Evolutionary conservation across 2,888 invertebrate genomes (phyloP).

Genomic region (Chymomyza procnemis): DNA sequence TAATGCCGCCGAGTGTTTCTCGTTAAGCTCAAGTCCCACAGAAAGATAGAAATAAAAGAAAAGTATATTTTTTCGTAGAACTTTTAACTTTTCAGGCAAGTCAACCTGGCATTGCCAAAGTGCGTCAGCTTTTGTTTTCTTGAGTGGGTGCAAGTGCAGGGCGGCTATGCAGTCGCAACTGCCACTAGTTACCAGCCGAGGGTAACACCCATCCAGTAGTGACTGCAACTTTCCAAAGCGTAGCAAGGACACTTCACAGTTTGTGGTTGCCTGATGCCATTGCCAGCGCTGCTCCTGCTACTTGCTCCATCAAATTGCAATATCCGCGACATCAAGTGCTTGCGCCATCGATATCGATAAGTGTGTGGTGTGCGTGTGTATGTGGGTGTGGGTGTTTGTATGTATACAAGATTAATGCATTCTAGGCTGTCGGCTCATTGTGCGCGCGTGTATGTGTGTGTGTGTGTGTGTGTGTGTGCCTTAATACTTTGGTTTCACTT

Average conservation of each 20-base stretch:
- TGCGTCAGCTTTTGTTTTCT: slow-evolving; percentile 61
- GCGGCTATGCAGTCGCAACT: not conserved
- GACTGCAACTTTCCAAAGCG: not conserved
- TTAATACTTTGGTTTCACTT: slow-evolving; percentile 67
- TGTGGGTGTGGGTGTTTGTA: slow-evolving; percentile 16
- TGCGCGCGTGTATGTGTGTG: slow-evolving; percentile 6
- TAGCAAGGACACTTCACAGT: not conserved
- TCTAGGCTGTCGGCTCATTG: slow-evolving; percentile 35
- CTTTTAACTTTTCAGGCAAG: slow-evolving; percentile 47
- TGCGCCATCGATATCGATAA: slow-evolving; percentile 43
- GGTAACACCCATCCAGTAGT: not conserved
- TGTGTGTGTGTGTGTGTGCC: slow-evolving; percentile 36
- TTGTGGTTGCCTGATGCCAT: slow-evolving; percentile 18
- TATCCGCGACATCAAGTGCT: slow-evolving; percentile 55
- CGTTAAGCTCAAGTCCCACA: slow-evolving; percentile 46
- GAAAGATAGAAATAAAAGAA: slow-evolving; percentile 36
- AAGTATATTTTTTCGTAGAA: not conserved
- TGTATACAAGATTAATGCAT: slow-evolving; percentile 62
- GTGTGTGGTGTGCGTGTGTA: slow-evolving; percentile 14
- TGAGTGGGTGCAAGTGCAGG: not conserved
- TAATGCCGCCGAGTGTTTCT: not conserved
- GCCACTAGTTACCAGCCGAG: not conserved
- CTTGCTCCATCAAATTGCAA: slow-evolving; percentile 64
- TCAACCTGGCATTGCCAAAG: slow-evolving; percentile 29
- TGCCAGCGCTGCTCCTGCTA: not conserved